Evolutionary conservation across 2,797 vertebrate genomes (phyloP).

Genomic region (Lepilemur septentrionalis): DNA sequence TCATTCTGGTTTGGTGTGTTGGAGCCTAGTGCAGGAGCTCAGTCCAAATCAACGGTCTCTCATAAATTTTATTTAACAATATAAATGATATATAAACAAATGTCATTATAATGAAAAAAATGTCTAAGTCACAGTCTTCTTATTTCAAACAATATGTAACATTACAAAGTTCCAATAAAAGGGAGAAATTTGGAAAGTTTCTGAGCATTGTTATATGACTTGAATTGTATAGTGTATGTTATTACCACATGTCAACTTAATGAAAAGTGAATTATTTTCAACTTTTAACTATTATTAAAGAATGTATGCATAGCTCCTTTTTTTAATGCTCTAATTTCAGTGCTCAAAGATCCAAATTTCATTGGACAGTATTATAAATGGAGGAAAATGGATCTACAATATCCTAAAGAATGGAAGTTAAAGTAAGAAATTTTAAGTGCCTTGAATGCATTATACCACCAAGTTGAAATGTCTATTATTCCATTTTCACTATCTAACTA

Average conservation of each 20-base stretch:
- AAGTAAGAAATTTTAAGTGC: constrained; percentile 52
- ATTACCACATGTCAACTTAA: not conserved
- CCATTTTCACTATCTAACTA: not conserved
- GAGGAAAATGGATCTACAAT: constrained; percentile 9
- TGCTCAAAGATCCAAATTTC: constrained; percentile 61
- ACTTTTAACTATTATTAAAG: constrained; percentile 3
- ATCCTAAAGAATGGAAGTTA: not conserved
- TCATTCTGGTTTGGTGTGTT: not conserved
- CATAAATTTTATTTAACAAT: not conserved
- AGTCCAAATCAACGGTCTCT: not conserved
- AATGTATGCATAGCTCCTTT: constrained; percentile 3
- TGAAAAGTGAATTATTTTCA: constrained; percentile 28
- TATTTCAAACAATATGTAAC: constrained; percentile 19
- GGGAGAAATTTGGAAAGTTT: not conserved
- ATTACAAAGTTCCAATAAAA: not conserved
- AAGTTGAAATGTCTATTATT: not conserved
- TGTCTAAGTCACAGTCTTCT: constrained; percentile 18
- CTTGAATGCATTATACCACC: not conserved
- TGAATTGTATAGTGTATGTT: not conserved
- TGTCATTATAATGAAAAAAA: constrained; percentile 28
- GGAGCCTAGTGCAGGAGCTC: too few species aligned
- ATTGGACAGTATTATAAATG: not conserved
- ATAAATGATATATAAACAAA: not conserved
- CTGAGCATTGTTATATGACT: not conserved
- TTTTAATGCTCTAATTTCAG: constrained; percentile 63